These are phyloP conservation scores for Stegana nigrithorax DNA, from an alignment of 2,888 invertebrate species.

Conservation along the genomic window DNA sequence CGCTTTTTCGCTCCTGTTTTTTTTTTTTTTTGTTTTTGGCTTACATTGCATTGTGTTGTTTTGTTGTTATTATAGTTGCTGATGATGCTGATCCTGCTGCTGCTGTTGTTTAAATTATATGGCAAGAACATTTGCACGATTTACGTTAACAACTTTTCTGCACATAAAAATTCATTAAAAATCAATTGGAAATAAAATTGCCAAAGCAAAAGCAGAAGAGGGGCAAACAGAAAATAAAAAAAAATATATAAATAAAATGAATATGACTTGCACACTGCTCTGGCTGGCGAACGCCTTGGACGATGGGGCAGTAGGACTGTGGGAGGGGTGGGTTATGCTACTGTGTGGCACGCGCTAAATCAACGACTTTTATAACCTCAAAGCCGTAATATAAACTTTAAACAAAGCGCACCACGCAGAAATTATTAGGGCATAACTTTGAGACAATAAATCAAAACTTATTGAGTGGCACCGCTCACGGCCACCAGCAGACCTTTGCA, in stretches of 20 bases:
- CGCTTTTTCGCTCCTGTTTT: neutral
- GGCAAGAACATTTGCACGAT: too few species aligned
- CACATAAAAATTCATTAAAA: constrained; percentile 3
- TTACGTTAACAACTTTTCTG: too few species aligned
- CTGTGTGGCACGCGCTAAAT: neutral
- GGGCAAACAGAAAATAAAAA: too few species aligned
- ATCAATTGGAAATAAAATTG: neutral
- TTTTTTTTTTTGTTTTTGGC: neutral
- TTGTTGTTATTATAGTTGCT: too few species aligned
- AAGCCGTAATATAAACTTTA: neutral
- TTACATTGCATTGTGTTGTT: neutral
- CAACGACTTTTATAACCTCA: neutral
- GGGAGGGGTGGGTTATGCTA: too few species aligned
- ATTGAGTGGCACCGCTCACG: neutral
- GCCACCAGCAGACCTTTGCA: neutral
- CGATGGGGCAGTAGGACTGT: too few species aligned
- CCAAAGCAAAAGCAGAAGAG: neutral
- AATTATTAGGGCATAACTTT: constrained; percentile 60
- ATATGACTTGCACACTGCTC: too few species aligned
- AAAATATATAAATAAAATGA: neutral
- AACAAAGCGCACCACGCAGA: neutral
- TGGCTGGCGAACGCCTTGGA: too few species aligned
- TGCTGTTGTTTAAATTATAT: too few species aligned
- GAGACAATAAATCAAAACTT: constrained; percentile 51
- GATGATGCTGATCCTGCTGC: too few species aligned